Base-by-base conservation (phyloP, 2,113 vertebrate species). In the Parus major region DNA sequence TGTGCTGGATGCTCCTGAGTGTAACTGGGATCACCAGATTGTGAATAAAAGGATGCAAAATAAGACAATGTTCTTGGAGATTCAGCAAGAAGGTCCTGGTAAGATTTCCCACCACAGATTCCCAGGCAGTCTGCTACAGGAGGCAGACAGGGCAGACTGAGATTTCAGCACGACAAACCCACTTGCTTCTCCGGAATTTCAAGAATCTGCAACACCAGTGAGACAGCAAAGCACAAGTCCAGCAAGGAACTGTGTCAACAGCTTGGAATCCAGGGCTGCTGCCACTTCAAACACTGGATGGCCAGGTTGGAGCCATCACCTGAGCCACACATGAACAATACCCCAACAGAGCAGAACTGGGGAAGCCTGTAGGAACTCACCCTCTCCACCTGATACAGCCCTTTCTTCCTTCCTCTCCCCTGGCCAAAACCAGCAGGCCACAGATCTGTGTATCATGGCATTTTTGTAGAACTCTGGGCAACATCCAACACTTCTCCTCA, bases 331-430 rank as follows among this genome's bases (percentile, higher is more conserved):
- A 1, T 12, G 28, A 19, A 35, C 39, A 39, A 44, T 1, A 39
- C 2, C 47, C 21, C 28, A 63, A 49, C 0, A 0, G 25, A 65
- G 47, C 7, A 76, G 52, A n/a, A 57, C 0, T 5, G 20, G 44
- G 8, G 39, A 65, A 73, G 11, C 27, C 46, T 60, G 55, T 7
- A 56, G 46, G 60, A 46, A 60, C 29, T 31, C 35, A 9, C 8
- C 31, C 28, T 72, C 44, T 41, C 12, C 22, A 63, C 28, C 24
- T 11, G 13, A 25, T 5, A 20, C 1, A 7, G 52, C 21, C 33
- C 18, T 21, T 65, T 23, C 35, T 80, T 49, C 63, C 49, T 23
- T 76, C 28, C 44, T 75, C n/a, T 49, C 31, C 22, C 46, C 72
- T 24, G 47, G 31, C 47, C 71, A 82, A 12, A 61, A 47, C 20